phyloP scores from a whole-genome alignment of 2,888 invertebrate genomes.

The Parelbella ahira region DNA sequence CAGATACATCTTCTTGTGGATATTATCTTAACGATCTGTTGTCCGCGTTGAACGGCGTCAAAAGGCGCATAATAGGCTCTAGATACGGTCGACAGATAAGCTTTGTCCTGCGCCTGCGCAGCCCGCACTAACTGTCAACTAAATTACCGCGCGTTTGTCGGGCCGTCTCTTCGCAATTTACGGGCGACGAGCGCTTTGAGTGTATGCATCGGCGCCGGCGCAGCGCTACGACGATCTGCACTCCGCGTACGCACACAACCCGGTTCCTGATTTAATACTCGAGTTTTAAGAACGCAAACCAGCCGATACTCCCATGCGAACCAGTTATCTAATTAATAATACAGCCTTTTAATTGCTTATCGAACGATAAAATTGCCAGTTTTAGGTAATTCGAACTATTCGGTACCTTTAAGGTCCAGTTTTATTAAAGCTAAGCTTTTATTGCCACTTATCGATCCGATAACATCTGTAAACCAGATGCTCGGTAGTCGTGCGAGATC shows the following conservation, averaged over 20 bases:
- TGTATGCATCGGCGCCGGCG: conserved; percentile 52
- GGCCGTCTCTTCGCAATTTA: conserved; percentile 69
- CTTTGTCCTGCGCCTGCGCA: conserved; percentile 47
- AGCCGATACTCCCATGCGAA: conserved; percentile 5
- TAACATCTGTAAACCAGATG: conserved; percentile 24
- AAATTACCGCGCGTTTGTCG: conserved; percentile 74
- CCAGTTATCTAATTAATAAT: conserved; percentile 20
- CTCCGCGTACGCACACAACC: conserved; percentile 1
- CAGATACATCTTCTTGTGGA: conserved; percentile 27
- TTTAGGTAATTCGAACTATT: conserved; percentile 23
- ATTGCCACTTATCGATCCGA: conserved; percentile 17
- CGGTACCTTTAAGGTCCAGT: conserved; percentile 16
- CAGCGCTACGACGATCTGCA: conserved; percentile 25
- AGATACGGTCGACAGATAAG: conserved; percentile 69
- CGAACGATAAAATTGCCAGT: conserved; percentile 23
- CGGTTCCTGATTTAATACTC: background rate
- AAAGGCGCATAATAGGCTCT: conserved; percentile 72
- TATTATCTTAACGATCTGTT: conserved; percentile 62
- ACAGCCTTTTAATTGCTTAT: conserved; percentile 16
- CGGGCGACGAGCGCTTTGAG: conserved; percentile 54
- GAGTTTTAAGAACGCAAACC: conserved; percentile 1
- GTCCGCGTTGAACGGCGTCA: conserved; percentile 52
- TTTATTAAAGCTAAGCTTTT: conserved; percentile 21
- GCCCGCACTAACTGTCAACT: conserved; percentile 66
- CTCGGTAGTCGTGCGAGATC: conserved; percentile 26